Evolutionary conservation across 2,113 vertebrate genomes (phyloP).

Genomic region (Dicentrarchus labrax): DNA sequence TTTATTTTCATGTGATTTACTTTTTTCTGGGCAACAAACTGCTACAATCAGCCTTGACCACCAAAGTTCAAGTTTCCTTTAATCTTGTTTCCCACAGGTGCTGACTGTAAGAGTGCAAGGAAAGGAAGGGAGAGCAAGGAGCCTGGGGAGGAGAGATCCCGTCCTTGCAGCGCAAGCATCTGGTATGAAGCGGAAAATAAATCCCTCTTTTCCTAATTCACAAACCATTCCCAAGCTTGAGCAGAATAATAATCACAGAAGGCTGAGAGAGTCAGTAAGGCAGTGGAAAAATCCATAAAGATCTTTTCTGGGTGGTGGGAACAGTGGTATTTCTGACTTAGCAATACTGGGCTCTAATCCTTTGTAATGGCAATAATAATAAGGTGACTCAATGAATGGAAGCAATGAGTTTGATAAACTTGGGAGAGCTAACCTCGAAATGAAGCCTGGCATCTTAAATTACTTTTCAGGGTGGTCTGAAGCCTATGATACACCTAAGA

Average conservation of each 20-base stretch:
- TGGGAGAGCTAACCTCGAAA: constrained; percentile 54
- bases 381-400: constrained; percentile 62
- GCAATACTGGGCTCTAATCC: constrained; percentile 65
- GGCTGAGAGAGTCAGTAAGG: constrained; percentile 36
- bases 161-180: constrained; percentile 71
- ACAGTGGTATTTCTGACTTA: constrained; percentile 52
- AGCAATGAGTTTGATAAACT: constrained; percentile 69
- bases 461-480: constrained; percentile 68
- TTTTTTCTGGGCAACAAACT: constrained; percentile 10
- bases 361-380: constrained; percentile 76
- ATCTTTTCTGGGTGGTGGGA: constrained; percentile 52
- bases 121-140: constrained; percentile 63
- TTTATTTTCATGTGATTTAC: constrained; percentile 8
- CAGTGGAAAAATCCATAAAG: constrained; percentile 72
- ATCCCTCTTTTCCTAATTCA: constrained; percentile 73
- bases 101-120: constrained; percentile 51
- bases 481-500: constrained; percentile 40
- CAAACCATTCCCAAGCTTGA: constrained; percentile 71
- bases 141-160: constrained; percentile 75
- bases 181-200: constrained; percentile 78
- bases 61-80: constrained; percentile 23
- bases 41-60: neutral
- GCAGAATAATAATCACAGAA: constrained; percentile 61
- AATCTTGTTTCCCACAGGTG: constrained; percentile 64
- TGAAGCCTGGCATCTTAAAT: constrained; percentile 47